phyloP scores from a whole-genome alignment of 2,888 invertebrate genomes.

The Lithophane socia region DNA sequence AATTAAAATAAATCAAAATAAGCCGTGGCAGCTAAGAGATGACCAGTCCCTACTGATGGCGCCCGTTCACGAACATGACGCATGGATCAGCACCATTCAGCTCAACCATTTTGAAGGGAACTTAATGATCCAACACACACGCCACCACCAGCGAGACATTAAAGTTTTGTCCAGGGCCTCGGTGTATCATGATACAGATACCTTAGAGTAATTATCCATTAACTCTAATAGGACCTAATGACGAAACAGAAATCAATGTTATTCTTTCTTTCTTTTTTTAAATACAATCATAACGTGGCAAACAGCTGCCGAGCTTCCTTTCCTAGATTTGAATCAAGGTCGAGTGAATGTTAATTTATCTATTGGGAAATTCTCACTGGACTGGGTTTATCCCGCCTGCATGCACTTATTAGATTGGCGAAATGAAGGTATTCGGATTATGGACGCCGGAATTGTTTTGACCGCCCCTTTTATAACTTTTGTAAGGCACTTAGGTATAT shows the following conservation, averaged over 20 bases:
- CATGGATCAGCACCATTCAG: no score
- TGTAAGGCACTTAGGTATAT: no score
- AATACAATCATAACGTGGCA: no score
- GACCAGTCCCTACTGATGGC: no score
- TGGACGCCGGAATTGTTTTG: not conserved
- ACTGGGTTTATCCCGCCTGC: not conserved
- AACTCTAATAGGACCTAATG: not conserved
- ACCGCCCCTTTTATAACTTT: not conserved
- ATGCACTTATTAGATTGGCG: not conserved
- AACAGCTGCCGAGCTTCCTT: not conserved
- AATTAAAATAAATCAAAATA: no score
- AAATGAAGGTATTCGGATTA: not conserved
- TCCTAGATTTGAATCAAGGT: slow-evolving; percentile 16
- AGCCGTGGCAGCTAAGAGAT: no score
- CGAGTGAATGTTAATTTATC: slow-evolving; percentile 12
- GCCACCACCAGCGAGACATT: no score
- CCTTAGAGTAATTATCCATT: not conserved
- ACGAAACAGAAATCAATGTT: not conserved
- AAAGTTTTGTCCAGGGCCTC: no score
- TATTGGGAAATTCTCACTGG: not conserved
- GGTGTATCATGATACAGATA: not conserved
- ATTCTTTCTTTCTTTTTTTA: no score
- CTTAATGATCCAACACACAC: no score
- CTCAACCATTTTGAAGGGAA: no score
- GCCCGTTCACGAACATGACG: no score